Evolutionary conservation across 2,113 vertebrate species (phyloP), one percentile per base, ranked within the genome.

Genomic region (Chroicocephalus ridibundus): DNA sequence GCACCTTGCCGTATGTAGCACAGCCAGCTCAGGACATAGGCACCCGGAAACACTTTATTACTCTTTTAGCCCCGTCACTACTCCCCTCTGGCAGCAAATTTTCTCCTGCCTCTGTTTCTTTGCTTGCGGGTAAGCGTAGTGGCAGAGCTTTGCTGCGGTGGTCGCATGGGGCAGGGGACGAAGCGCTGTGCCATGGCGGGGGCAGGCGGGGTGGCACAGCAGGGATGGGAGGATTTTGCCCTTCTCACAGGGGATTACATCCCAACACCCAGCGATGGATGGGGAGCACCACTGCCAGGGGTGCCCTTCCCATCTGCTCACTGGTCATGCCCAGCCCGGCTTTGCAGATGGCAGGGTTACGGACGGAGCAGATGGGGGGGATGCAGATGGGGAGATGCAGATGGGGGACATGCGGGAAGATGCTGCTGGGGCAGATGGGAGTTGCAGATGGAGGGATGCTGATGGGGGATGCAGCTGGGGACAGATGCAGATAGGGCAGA

Each of bases 71-170:
- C 25, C 13, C 11, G 20, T 79, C 61, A 62, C 52, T 77, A 5
- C 25, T 46, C 27, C 76, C 11, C 13, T 61, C 9, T 2, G 9
- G 29, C 49, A 62, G 46, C 65, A 75, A 61, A 14, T 90, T 60
- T 58, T 58, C 42, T 91, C 51, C 69, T 62, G 12, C 46, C 18
- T 87, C 40, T 0, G 0, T 81, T 91, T 70, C 55, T 84, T 78
- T 36, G 15, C 78, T 54, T 0, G 0, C 10, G 32, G n/a, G 14
- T 64, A 12, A 36, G 7, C 5, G 1, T 8, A 21, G 32, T 2
- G 38, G 36, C 17, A 18, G 77, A 65, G 64, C 40, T 83, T 69
- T 70, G 54, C 77, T 81, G n/a, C 24, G 5, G 47, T 6, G 9
- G 47, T 46, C 2, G 2, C 21, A 0, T 4, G 18, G 64, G 34